Conservation (phyloP, 1,140 invertebrate species). For the Drosophila eugracilis region DNA sequence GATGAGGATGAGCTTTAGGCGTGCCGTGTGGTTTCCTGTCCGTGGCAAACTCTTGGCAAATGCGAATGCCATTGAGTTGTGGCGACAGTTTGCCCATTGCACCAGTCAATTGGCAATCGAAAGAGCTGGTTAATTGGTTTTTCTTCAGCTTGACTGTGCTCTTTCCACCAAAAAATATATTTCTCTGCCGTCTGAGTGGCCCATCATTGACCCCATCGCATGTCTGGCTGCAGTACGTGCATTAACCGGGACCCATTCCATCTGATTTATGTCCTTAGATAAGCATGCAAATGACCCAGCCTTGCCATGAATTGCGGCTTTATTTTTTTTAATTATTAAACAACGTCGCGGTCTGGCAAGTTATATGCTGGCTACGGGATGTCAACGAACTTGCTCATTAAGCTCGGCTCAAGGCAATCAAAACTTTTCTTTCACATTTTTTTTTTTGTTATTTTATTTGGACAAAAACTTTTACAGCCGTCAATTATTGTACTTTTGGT, state of each 20-base stretch:
- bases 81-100: slow-evolving; percentile 23
- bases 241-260: slow-evolving; percentile 17
- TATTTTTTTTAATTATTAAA: slow-evolving; percentile 72
- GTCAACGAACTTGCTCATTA: slow-evolving; percentile 71
- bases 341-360: slow-evolving; percentile 49
- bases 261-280: slow-evolving; percentile 55
- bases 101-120: background rate
- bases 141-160: no score
- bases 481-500: slow-evolving; percentile 61
- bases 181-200: background rate
- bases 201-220: slow-evolving; percentile 57
- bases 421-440: slow-evolving; percentile 44
- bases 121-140: slow-evolving; percentile 30
- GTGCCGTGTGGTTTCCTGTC: slow-evolving; percentile 57
- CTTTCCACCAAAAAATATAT: no score
- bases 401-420: slow-evolving; percentile 50
- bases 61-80: slow-evolving; percentile 29
- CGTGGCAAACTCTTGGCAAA: slow-evolving; percentile 44
- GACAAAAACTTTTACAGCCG: slow-evolving; percentile 57
- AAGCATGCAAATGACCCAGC: slow-evolving; percentile 64
- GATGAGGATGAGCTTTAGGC: slow-evolving; percentile 22
- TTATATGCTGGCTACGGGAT: slow-evolving; percentile 20
- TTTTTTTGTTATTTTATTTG: slow-evolving; percentile 6
- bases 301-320: slow-evolving; percentile 31
- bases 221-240: slow-evolving; percentile 72